Percentiles rank a stretch among this genome's conserved stretches.
Evolutionary conservation across 1,140 invertebrate species (phyloP).

Genomic region (Medauroidea extradentata): DNA sequence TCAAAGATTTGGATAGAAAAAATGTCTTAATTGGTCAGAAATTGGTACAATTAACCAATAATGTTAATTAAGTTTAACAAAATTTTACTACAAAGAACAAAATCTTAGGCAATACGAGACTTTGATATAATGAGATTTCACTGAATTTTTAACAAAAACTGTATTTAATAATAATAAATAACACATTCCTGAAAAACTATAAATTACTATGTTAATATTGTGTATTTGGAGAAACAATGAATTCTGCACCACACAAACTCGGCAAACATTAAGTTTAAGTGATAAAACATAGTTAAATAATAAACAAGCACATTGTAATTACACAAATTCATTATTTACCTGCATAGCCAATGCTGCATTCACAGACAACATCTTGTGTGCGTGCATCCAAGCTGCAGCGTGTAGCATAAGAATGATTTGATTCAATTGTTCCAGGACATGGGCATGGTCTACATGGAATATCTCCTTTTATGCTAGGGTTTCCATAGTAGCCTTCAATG

Average conservation of each 20-base stretch:
- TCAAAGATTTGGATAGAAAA: too few relatives aligned
- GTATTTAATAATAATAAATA: not conserved
- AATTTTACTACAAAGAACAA: too few relatives aligned
- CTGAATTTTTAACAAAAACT: not conserved
- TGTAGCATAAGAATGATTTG: conserved; percentile 81
- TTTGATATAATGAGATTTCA: not conserved
- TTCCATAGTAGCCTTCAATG: conserved; percentile 88
- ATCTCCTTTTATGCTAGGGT: conserved; percentile 82
- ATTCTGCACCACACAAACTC: not conserved
- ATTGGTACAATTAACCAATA: too few relatives aligned
- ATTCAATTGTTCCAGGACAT: conserved; percentile 81
- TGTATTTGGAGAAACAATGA: not conserved
- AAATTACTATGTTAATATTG: not conserved
- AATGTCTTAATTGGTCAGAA: too few relatives aligned
- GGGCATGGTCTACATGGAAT: conserved; percentile 92
- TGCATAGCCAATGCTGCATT: conserved; percentile 86
- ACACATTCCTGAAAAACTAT: not conserved
- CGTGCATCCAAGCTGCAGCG: conserved; percentile 79
- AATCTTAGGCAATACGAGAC: too few relatives aligned
- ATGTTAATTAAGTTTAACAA: too few relatives aligned
- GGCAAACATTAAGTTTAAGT: not conserved
- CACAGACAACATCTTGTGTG: conserved; percentile 89
- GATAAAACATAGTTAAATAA: not conserved
- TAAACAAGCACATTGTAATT: not conserved
- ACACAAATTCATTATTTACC: conserved; percentile 40